Base-by-base conservation (phyloP, 1,140 invertebrate species). In the Ganaspis sp. region DNA sequence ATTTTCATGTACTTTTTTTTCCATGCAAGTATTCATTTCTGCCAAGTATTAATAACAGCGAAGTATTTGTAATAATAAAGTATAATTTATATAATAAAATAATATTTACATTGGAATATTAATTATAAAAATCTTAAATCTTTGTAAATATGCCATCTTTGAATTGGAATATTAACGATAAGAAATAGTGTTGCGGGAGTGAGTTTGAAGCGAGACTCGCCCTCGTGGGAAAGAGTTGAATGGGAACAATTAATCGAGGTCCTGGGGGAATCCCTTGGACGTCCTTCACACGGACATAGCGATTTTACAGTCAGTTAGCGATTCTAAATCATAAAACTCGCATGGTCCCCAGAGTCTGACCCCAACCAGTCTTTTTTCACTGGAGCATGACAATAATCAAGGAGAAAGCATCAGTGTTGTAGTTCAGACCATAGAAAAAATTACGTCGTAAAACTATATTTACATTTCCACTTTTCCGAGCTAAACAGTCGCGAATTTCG, bases 271-370 rank as follows among this genome's bases (percentile, higher is more conserved):
- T 64, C 58, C 58, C 58, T 26, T 64, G 23, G 58, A 26, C 11
- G 58, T 64, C 58, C 58, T 64, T 64, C 58, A 64, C 58, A 64
- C 58, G 12, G 23, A 26, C 58, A 64, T 64, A 29, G 58, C 58
- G 58, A 64, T 64, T 64, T 64, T 64, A 34, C 58, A 64, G 58
- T 64, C 58, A 64, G 58, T 64, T 64, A 64, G 58, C 58, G 58
- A 64, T 64, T 64, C 6, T 17, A 64, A 64, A 64, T 64, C 58
- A 64, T 26, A 64, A 64, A 64, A 64, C 23, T 64, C 58, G 26
- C 29, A 29, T 15, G 58, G 58, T 64, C 58, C 58, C 58, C 15
- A 26, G 58, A 64, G 58, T 34, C 58, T 64, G 26, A 64, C n/a
- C 58, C 58, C 23, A n/a, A 29, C 58, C 6, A 64, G 58, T n/a